Percentiles rank a stretch among this genome's conserved stretches.
These are phyloP conservation scores for Rhinolophus ferrumequinum DNA, from an alignment of 2,113 vertebrate genomes.

Conservation along the genomic window DNA sequence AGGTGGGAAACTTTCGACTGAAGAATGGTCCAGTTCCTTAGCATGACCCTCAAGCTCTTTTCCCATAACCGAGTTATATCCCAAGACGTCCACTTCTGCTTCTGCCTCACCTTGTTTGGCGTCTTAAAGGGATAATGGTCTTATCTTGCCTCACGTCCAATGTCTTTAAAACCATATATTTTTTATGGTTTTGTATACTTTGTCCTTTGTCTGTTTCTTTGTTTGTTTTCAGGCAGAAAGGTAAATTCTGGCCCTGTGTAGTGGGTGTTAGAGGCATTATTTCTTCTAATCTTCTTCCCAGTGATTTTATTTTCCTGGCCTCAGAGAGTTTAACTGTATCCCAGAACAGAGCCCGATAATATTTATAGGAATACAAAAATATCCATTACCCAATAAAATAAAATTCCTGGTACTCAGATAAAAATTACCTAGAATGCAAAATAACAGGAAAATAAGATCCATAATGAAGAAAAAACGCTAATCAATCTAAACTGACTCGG, in stretches of 20 bases:
- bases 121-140: not conserved
- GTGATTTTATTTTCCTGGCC: not conserved
- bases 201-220: not conserved
- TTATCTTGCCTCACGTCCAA: not conserved
- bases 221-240: not conserved
- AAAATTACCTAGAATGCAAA: not conserved
- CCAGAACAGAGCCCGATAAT: not conserved
- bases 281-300: not conserved
- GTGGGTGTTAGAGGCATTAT: fast-evolving
- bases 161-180: not conserved
- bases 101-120: not conserved
- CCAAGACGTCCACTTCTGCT: not conserved
- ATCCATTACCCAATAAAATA: not conserved
- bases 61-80: not conserved
- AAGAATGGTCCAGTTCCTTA: not conserved
- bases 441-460: not conserved
- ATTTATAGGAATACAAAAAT: not conserved
- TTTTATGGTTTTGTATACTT: not conserved
- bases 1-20: not conserved
- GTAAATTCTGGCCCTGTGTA: not conserved
- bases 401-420: not conserved
- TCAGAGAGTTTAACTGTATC: not conserved
- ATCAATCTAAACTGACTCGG: not conserved
- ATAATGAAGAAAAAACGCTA: not conserved
- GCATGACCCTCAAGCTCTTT: not conserved